Evolutionary conservation across 1,140 invertebrate species (phyloP).

Genomic region (Drosophila teissieri): DNA sequence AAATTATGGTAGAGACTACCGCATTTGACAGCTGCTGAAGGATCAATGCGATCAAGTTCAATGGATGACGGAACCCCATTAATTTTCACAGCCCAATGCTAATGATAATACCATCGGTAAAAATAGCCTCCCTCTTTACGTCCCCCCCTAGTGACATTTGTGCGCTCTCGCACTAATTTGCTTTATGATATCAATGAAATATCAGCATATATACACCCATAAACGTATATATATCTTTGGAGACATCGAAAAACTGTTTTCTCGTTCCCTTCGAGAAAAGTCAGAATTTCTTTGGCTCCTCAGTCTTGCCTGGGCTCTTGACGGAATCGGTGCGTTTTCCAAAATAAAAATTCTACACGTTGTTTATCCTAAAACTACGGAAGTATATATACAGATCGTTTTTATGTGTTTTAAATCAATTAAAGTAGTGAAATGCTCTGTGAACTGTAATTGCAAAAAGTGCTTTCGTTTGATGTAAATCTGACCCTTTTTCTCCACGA

Average conservation of each 20-base stretch:
- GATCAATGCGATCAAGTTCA: slow-evolving; percentile 65
- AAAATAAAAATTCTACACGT: slow-evolving; percentile 3
- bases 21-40: slow-evolving; percentile 51
- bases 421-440: not conserved
- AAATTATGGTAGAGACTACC: slow-evolving; percentile 9
- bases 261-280: slow-evolving; percentile 55
- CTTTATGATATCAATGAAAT: slow-evolving; percentile 78
- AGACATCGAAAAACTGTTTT: slow-evolving; percentile 50
- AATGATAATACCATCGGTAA: slow-evolving; percentile 44
- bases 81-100: slow-evolving; percentile 35
- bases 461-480: slow-evolving; percentile 12
- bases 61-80: slow-evolving; percentile 36
- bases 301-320: slow-evolving; percentile 71
- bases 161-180: slow-evolving; percentile 70
- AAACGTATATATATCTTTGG: slow-evolving; percentile 50
- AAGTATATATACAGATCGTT: slow-evolving; percentile 10
- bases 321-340: slow-evolving; percentile 65
- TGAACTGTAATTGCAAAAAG: slow-evolving; percentile 5
- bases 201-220: slow-evolving; percentile 48
- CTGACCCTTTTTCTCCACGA: slow-evolving; percentile 14
- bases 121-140: slow-evolving; percentile 23
- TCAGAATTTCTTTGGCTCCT: slow-evolving; percentile 35
- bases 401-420: not conserved
- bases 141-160: slow-evolving; percentile 48
- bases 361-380: not conserved